Evolutionary conservation across 2,113 vertebrate genomes (phyloP).

Genomic region (Amblyopsis rosae): DNA sequence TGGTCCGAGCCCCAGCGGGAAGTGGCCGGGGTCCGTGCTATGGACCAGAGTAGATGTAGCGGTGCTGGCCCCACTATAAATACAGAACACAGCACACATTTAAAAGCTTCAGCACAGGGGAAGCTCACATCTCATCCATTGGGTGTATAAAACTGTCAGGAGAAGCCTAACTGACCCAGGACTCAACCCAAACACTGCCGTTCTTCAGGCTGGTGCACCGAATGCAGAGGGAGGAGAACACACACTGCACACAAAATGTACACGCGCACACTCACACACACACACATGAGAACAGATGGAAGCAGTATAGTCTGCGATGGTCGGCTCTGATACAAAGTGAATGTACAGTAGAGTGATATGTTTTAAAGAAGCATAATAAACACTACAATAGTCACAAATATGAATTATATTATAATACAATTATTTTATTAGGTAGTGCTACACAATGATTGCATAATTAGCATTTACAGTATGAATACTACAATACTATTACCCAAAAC

Average conservation of each 20-base stretch:
- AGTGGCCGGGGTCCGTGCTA: constrained; percentile 16
- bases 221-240: constrained; percentile 1
- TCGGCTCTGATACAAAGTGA: too few species aligned
- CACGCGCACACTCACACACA: not conserved
- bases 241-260: not conserved
- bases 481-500: constrained; percentile 6
- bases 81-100: constrained; percentile 53
- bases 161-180: constrained; percentile 69
- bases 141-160: constrained; percentile 77
- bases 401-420: too few species aligned
- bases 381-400: too few species aligned
- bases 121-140: constrained; percentile 55
- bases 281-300: not conserved
- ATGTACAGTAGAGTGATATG: too few species aligned
- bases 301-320: too few species aligned
- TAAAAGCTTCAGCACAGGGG: constrained; percentile 55
- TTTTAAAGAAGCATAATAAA: too few species aligned
- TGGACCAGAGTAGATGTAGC: constrained; percentile 34
- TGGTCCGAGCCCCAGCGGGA: constrained; percentile 22
- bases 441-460: not conserved
- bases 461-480: not conserved
- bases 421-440: not conserved
- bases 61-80: constrained; percentile 58
- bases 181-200: constrained; percentile 74
- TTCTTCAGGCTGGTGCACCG: constrained; percentile 18